Evolutionary conservation across 2,888 invertebrate genomes (phyloP), one percentile per base, ranked within the genome.

Genomic region (Drosophila quinaria): DNA sequence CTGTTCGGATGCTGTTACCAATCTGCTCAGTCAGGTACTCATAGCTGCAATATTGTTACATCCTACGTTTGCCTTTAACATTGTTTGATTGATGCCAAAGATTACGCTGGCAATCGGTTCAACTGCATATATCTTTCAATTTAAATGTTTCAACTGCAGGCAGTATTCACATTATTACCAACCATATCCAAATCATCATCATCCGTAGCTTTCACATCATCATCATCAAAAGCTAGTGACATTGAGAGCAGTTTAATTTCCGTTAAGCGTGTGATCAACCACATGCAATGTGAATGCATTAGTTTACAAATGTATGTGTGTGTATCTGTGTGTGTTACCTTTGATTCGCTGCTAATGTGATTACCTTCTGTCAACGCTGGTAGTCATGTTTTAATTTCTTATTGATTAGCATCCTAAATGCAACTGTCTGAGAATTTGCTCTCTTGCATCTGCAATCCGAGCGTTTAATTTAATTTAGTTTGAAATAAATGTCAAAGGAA

Each of bases 281-380:
- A 13, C 47, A 19, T 25, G 22, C 60, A 31, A 35, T n/a, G 15
- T 41, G 42, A 10, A 22, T 41, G 41, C 54, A 17, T 39, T 46
- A 46, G 46, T 3, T n/a, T 25, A 2, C 29, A 15, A 9, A 29
- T 29, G 15, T 6, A 10, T 11, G 29, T 31, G 47, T 31, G 29
- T 15, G 15, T 22, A 1, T 42, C 10, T 49, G 13, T 52, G 29
- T 19, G 47, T 46, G 37, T 46, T 52, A 46, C 46, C 41, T 60
- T 67, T 75, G 62, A 75, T 81, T 81, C 64, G 44, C 44, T 81
- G 62, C 55, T 82, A 70, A 81, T 75, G 35, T 52, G 72, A 73
- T 76, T 80, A 68, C 65, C 35, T 82, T 70, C 60, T 67, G 55
- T 76, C 77, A 64, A 62, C 59, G 42, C 58, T 15, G 25, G 55